Conservation (phyloP, 2,113 vertebrate genomes). For the Spheniscus mendiculus region DNA sequence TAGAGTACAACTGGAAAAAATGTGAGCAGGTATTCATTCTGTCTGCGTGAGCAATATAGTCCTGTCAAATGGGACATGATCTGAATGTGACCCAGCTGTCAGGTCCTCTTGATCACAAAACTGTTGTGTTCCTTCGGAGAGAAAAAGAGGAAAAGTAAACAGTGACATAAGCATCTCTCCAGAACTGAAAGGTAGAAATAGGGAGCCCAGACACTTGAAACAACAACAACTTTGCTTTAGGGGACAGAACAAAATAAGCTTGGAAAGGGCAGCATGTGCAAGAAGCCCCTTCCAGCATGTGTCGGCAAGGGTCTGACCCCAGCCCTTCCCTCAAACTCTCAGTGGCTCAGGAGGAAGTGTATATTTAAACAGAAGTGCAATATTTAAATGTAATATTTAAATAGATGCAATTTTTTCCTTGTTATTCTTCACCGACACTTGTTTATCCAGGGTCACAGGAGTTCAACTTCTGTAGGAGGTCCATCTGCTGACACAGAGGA, state of each 20-base stretch:
- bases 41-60: neutral
- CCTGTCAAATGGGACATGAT: neutral
- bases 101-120: neutral
- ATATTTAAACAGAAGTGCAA: neutral
- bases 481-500: neutral
- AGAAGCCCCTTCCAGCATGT: neutral
- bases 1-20: neutral
- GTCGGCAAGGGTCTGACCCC: neutral
- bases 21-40: neutral
- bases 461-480: neutral
- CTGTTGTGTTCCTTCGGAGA: neutral
- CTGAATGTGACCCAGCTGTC: neutral
- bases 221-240: neutral
- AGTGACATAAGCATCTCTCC: neutral
- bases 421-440: neutral
- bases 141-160: neutral
- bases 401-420: neutral
- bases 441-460: accelerated
- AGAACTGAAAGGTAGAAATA: neutral
- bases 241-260: neutral
- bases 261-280: neutral
- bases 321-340: neutral
- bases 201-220: neutral
- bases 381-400: neutral
- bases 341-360: neutral